Base-by-base conservation (phyloP, 1,140 invertebrate genomes). In the Brachionus paranguensis region DNA sequence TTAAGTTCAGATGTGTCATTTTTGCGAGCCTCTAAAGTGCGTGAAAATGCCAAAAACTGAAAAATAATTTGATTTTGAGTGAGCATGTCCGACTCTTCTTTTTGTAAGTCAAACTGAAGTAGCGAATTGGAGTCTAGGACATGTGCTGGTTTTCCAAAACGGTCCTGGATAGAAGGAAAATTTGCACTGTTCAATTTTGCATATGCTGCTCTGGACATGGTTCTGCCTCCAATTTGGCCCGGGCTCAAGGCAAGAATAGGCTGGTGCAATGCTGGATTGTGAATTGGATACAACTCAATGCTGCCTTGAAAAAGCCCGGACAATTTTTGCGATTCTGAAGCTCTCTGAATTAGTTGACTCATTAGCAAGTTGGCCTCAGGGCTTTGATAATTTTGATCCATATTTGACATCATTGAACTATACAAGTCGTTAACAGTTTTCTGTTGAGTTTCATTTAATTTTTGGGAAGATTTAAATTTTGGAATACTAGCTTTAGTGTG, bases 31-130 rank as follows among this genome's bases (percentile, higher is more conserved):
- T 81, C 50, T 12, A 81, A n/a, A 29, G 78, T 81, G n/a, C 86
- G 88, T 41, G 88, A 87, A 84, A 87, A 89, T 10, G 89, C 89
- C 60, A 90, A 85, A 85, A 90, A 90, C 86, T 90, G 89, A 85
- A 90, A 88, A 50, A 87, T 86, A 64, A 90, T 86, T 85, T 89
- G 88, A 86, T 90, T 90, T 83, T 87, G 86, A 76, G 88, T 87
- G 17, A 90, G 85, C n/a, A 86, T 86, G 76, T 90, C 89, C 29
- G 84, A 84, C 17, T 86, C 84, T 84, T 90, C 89, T 65, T 86
- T 86, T n/a, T 76, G 29, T 8, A 86, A 72, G 12, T 74, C 74
- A 47, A 87, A 85, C 27, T 85, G 84, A 11, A 86, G 83, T n/a
- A 84, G 84, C 53, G 86, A 78, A n/a, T 50, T 68, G 3, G 88